Percentiles rank a stretch among this genome's conserved stretches.
Conservation (phyloP, 2,888 invertebrate genomes). For the Helicoverpa assulta region DNA sequence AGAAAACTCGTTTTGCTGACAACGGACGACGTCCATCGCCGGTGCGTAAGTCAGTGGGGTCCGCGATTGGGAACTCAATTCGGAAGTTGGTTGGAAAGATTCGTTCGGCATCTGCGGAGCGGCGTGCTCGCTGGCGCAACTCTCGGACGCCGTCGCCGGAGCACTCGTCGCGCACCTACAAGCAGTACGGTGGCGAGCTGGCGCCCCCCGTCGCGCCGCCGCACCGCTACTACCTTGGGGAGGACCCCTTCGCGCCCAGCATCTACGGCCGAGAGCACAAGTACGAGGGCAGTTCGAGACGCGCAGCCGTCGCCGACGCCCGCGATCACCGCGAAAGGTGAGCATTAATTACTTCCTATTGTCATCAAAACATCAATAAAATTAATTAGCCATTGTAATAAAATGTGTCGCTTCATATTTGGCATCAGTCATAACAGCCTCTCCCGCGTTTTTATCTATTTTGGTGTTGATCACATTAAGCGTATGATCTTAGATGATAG, state of each 20-base stretch:
- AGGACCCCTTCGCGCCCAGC: conserved; percentile 96
- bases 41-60: conserved; percentile 88
- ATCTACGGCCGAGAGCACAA: conserved; percentile 96
- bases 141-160: conserved; percentile 91
- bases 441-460: conserved; percentile 26
- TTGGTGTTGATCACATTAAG: conserved; percentile 45
- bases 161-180: conserved; percentile 87
- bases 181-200: conserved; percentile 87
- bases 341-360: conserved; percentile 63
- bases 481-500: conserved; percentile 54
- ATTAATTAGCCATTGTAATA: conserved; percentile 45
- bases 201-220: conserved; percentile 90
- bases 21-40: conserved; percentile 83
- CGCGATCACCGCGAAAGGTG: conserved; percentile 88
- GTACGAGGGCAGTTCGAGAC: conserved; percentile 92
- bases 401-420: conserved; percentile 43
- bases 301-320: conserved; percentile 82
- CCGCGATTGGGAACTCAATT: conserved; percentile 94
- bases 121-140: conserved; percentile 91
- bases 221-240: conserved; percentile 95
- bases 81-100: conserved; percentile 95
- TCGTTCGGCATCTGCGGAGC: conserved; percentile 92
- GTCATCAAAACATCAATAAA: conserved; percentile 41
- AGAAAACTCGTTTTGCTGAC: conserved; percentile 93
- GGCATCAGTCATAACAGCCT: conserved; percentile 32